phyloP scores from a whole-genome alignment of 1,140 invertebrate species.

The Heliconius congener region DNA sequence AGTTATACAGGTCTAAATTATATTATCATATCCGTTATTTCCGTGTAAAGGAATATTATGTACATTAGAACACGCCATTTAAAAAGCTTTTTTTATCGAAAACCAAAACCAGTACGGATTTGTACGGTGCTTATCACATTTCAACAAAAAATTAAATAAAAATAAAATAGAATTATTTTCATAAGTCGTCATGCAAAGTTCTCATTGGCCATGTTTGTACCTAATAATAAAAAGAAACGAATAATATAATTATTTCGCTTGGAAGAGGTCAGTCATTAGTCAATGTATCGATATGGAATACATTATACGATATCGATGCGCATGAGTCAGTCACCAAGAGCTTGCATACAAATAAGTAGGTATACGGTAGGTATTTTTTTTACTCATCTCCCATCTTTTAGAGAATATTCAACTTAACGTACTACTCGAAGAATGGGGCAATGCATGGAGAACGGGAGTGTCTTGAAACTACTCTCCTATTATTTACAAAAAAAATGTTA shows the following conservation, averaged over 20 bases:
- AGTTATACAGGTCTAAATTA: background rate
- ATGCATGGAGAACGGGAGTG: no score
- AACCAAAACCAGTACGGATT: background rate
- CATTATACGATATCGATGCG: no score
- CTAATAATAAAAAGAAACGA: background rate
- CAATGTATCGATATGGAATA: conserved; percentile 38
- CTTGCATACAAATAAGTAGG: no score
- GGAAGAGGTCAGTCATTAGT: conserved; percentile 50
- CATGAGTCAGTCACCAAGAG: background rate
- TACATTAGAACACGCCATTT: background rate
- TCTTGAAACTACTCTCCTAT: no score
- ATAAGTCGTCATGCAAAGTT: conserved; percentile 36
- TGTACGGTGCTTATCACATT: background rate
- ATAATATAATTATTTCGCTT: conserved; percentile 43
- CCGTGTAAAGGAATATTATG: background rate
- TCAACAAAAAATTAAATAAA: background rate
- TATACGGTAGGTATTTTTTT: no score
- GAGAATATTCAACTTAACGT: no score
- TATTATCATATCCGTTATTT: background rate
- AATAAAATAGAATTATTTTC: background rate
- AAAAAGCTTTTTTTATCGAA: background rate
- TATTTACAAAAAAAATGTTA: no score
- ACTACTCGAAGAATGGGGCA: no score
- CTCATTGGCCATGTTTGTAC: conserved; percentile 35
- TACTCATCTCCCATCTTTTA: no score